These are phyloP conservation scores for Chymomyza procnemis DNA, from an alignment of 2,888 invertebrate species.

Conservation along the genomic window DNA sequence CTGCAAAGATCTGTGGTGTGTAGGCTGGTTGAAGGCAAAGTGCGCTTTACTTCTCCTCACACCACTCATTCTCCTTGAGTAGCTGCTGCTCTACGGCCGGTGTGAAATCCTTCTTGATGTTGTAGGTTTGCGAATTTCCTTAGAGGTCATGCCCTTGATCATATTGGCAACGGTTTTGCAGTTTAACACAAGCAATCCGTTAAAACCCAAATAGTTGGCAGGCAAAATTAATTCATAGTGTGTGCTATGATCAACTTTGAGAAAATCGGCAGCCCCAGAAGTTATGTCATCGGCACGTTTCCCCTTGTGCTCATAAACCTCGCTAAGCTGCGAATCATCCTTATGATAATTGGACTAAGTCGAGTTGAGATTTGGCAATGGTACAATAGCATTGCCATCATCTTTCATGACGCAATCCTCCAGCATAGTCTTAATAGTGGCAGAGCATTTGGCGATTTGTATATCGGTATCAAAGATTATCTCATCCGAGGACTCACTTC, in stretches of 20 bases:
- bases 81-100: no score
- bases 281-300: conserved; percentile 64
- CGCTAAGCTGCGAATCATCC: conserved; percentile 56
- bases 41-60: no score
- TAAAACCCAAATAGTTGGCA: conserved; percentile 61
- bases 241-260: conserved; percentile 60
- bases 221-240: conserved; percentile 59
- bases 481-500: conserved; percentile 60
- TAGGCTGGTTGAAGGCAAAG: no score
- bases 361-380: conserved; percentile 62
- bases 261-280: conserved; percentile 62
- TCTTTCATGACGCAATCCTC: conserved; percentile 68
- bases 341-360: conserved; percentile 62
- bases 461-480: conserved; percentile 61
- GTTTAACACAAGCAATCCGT: conserved; percentile 56
- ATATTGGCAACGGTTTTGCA: conserved; percentile 64
- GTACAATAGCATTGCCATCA: conserved; percentile 59
- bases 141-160: conserved; percentile 62
- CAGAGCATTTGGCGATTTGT: conserved; percentile 63
- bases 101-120: no score
- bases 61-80: no score
- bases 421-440: conserved; percentile 62
- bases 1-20: no score
- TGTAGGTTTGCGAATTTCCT: no score
- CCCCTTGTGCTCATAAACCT: conserved; percentile 63